Evolutionary conservation across 2,888 invertebrate genomes (phyloP).

Genomic region (Lithophane socia): DNA sequence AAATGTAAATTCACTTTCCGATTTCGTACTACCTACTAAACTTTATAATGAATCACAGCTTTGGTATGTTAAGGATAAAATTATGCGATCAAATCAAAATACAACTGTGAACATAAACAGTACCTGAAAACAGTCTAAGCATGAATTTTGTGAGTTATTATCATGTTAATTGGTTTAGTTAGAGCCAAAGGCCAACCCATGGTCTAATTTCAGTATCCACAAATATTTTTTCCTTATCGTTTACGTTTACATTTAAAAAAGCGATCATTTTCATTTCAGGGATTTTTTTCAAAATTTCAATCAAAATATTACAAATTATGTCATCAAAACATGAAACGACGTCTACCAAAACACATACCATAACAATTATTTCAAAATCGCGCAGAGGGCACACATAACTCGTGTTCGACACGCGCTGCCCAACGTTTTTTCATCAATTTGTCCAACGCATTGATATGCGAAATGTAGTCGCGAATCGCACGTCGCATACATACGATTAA

Average conservation of each 20-base stretch:
- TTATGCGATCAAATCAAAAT: conserved; percentile 6
- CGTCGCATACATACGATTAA: conserved; percentile 89
- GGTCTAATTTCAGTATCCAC: not conserved
- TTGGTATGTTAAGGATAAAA: conserved; percentile 33
- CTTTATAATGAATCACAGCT: conserved; percentile 35
- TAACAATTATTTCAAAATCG: conserved; percentile 73
- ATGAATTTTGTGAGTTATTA: not conserved
- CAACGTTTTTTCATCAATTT: conserved; percentile 86
- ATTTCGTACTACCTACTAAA: conserved; percentile 53
- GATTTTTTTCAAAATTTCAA: too few species aligned
- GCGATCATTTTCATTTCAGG: not conserved
- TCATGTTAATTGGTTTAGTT: not conserved
- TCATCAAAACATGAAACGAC: conserved; percentile 37
- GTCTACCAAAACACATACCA: conserved; percentile 60
- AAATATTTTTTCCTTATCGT: too few species aligned
- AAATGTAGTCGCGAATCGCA: conserved; percentile 86
- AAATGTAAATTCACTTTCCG: conserved; percentile 59
- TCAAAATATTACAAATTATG: not conserved
- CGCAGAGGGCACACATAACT: conserved; percentile 73
- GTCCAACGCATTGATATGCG: conserved; percentile 88
- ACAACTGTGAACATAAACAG: not conserved
- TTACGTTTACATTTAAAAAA: not conserved
- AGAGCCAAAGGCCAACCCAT: not conserved
- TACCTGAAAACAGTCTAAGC: not conserved
- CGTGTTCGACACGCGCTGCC: conserved; percentile 79